These are phyloP conservation scores for Hemicrepidius hirtus DNA, from an alignment of 2,888 invertebrate species.

Conservation along the genomic window DNA sequence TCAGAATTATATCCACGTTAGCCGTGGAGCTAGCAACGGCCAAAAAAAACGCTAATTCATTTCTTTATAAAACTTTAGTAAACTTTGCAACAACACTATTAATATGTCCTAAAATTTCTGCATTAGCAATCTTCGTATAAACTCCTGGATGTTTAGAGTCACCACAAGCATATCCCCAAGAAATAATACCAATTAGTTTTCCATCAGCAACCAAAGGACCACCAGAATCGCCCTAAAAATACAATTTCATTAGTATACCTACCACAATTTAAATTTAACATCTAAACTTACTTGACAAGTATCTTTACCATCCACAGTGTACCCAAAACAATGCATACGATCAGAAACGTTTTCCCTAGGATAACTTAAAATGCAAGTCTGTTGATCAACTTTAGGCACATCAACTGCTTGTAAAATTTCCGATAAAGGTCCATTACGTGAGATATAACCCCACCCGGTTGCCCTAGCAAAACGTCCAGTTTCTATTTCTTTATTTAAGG, in stretches of 20 bases:
- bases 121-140: background rate
- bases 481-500: background rate
- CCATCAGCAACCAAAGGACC: slow-evolving; percentile 10
- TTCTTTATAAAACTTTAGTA: too few species aligned
- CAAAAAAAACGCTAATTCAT: too few species aligned
- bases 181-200: slow-evolving; percentile 19
- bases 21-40: too few species aligned
- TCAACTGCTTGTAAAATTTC: slow-evolving; percentile 19
- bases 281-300: slow-evolving; percentile 36
- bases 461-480: slow-evolving; percentile 3
- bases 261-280: too few species aligned
- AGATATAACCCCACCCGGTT: slow-evolving; percentile 21
- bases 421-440: background rate
- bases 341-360: background rate
- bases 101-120: background rate
- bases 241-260: background rate
- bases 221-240: slow-evolving; percentile 39
- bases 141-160: slow-evolving; percentile 9
- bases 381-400: background rate
- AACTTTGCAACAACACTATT: background rate
- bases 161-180: slow-evolving; percentile 36
- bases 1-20: too few species aligned
- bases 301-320: slow-evolving; percentile 22
- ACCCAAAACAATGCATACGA: slow-evolving; percentile 29
- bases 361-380: background rate